Conservation (phyloP, 2,797 vertebrate species). For the Cichlasoma orientale region DNA sequence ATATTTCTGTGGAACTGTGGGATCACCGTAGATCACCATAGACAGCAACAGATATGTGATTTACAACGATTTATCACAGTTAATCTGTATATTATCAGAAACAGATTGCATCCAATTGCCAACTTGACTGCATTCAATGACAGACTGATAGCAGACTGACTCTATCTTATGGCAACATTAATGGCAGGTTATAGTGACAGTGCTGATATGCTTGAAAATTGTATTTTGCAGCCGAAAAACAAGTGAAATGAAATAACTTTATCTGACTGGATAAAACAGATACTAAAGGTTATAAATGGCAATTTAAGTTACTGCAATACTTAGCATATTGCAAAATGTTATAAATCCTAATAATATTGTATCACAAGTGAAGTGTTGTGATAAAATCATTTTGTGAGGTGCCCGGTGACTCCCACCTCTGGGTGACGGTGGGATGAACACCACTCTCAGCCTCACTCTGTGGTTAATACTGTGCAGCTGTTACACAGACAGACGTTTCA, state of each 20-base stretch:
- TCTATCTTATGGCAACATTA: neutral
- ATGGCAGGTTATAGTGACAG: neutral
- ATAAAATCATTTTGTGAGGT: neutral
- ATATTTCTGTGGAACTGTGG: neutral
- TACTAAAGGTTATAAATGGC: no score
- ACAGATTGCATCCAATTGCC: neutral
- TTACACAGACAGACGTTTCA: slow-evolving; percentile 21
- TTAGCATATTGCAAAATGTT: neutral
- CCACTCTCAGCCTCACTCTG: neutral
- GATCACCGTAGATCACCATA: neutral
- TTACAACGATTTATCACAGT: neutral
- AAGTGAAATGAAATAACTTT: neutral
- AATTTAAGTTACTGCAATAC: neutral
- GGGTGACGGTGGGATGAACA: neutral
- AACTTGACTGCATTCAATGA: neutral
- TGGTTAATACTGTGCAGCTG: neutral
- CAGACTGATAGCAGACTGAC: neutral
- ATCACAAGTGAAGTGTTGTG: neutral
- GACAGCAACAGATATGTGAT: neutral
- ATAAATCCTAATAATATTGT: neutral
- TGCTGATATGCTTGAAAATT: no score
- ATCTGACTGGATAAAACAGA: neutral
- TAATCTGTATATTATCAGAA: neutral
- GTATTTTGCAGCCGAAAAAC: no score
- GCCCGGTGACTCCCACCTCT: neutral